Evolutionary conservation across 2,888 invertebrate species (phyloP), one percentile per base, ranked within the genome.

Genomic region (Lepetodrilus schrolli): DNA sequence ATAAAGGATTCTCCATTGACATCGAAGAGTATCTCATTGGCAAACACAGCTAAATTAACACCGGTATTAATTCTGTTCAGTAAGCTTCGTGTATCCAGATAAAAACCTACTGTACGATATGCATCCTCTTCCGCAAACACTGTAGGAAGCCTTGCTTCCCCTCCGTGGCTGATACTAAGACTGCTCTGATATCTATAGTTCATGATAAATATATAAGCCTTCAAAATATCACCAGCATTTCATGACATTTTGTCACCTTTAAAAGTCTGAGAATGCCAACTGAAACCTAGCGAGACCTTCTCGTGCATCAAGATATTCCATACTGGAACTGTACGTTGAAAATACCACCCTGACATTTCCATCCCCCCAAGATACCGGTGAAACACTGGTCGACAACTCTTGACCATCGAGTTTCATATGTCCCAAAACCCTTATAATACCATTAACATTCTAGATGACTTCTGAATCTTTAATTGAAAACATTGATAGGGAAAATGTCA

Each of bases 301-400:
- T 70, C 73, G 72, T 43, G 21, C 48, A 36, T 49, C 58, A 58
- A 58, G 58, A 58, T 58, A 58, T 30, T 58, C 26, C 30, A 58
- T 58, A 34, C 26, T 30, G 30, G 58, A 58, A 58, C 66, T 30
- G 71, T 50, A 26, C 66, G 69, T 50, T 76, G 49, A 74, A 83
- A 83, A 83, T 83, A 81, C 72, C 81, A 81, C 49, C 8, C 71
- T 83, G 83, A 81, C 83, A 81, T 83, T 82, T 83, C 51, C 69
- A 70, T n/a, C n/a, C n/a, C n/a, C n/a, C n/a, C n/a, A n/a, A n/a
- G n/a, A n/a, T n/a, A 47, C 13, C 47, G 1, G 23, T 47, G 23
- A 58, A 34, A 58, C 58, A 58, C 58, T 30, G 34, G n/a, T n/a
- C 8, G 20, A 20, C 37, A 26, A 30, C 47, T 47, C 68, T 68